Evolutionary conservation across 2,797 vertebrate species (phyloP).

Genomic region (Scyliorhinus canicula): DNA sequence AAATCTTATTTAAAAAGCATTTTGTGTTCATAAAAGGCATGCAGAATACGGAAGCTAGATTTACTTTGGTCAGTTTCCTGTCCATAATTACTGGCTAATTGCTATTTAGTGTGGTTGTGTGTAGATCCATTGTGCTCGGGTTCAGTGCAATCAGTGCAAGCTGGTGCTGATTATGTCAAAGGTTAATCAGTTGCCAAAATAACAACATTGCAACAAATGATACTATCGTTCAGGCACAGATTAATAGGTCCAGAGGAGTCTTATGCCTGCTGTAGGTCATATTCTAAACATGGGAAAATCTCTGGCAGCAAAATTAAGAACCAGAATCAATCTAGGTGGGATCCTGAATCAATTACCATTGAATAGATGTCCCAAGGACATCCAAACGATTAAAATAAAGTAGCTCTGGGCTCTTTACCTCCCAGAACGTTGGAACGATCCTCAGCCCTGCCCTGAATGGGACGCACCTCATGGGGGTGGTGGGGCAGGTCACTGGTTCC

Average conservation of each 20-base stretch:
- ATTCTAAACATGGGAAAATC: too few species aligned
- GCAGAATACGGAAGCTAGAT: neutral
- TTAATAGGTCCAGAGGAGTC: neutral
- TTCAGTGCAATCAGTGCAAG: neutral
- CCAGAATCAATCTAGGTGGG: neutral
- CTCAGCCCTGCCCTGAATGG: too few species aligned
- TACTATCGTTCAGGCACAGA: neutral
- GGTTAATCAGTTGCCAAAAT: neutral
- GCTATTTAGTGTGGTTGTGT: neutral
- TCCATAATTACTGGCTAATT: neutral
- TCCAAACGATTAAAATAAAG: neutral
- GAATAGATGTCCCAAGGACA: neutral
- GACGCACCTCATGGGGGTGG: too few species aligned
- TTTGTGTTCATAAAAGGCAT: neutral
- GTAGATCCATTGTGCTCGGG: neutral
- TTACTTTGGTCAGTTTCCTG: neutral
- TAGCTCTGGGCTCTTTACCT: neutral
- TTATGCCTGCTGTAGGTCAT: neutral
- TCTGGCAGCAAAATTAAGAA: neutral
- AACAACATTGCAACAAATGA: neutral
- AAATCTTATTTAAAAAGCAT: neutral
- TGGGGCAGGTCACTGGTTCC: too few species aligned
- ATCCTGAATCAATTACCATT: neutral
- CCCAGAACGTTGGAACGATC: neutral
- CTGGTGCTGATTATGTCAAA: neutral